phyloP scores from a whole-genome alignment of 2,113 vertebrate species.

The Pandion haliaetus region DNA sequence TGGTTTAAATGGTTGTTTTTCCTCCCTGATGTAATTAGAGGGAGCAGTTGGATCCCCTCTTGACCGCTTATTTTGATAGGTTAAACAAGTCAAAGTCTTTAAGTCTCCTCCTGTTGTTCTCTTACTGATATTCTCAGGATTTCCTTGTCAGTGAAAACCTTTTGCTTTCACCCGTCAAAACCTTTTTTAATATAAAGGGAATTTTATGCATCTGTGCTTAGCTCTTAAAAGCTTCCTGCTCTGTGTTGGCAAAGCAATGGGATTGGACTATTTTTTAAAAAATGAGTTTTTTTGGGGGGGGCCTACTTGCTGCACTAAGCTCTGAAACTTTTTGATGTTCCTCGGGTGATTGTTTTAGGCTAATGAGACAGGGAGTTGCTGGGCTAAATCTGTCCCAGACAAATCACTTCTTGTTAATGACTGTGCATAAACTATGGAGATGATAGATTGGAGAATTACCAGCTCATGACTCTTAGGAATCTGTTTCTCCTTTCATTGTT shows the following conservation, averaged over 20 bases:
- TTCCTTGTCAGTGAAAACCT: neutral
- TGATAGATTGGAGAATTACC: constrained; percentile 16
- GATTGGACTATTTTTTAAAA: neutral
- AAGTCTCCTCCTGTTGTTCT: neutral
- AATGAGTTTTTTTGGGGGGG: neutral
- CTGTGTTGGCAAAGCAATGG: neutral
- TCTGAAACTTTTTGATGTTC: neutral
- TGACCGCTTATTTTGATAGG: neutral
- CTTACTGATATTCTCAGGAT: neutral
- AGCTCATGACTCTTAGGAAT: constrained; percentile 9
- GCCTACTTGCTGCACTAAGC: neutral
- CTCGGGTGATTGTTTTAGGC: neutral
- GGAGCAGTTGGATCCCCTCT: neutral
- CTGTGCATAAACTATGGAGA: neutral
- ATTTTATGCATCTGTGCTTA: neutral
- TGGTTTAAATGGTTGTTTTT: neutral
- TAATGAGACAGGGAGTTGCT: neutral
- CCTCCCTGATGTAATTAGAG: neutral
- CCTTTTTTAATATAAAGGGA: neutral
- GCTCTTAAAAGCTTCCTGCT: neutral
- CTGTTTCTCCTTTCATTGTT: neutral
- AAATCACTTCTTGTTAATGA: constrained; percentile 46
- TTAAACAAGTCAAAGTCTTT: neutral
- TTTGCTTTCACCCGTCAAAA: neutral
- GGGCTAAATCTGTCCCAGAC: constrained; percentile 22